Evolutionary conservation across 2,797 vertebrate species (phyloP).

Genomic region (Periophthalmus magnuspinnatus): DNA sequence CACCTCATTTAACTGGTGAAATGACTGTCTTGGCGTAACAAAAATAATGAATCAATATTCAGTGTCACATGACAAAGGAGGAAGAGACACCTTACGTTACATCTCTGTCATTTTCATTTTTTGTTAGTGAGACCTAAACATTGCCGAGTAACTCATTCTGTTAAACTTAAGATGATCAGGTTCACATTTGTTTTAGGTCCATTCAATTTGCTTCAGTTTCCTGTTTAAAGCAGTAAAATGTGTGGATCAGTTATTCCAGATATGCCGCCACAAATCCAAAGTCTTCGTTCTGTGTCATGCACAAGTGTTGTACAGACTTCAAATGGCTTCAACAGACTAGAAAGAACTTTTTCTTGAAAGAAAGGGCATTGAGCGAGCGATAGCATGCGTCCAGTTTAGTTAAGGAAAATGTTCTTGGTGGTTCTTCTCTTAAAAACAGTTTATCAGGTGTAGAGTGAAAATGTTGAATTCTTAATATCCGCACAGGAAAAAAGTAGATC

Average conservation of each 20-base stretch:
- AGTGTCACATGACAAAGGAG: conserved; percentile 79
- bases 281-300: conserved; percentile 23
- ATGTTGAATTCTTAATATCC: conserved; percentile 33
- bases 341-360: conserved; percentile 8
- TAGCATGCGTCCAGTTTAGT: conserved; percentile 25
- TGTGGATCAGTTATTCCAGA: conserved; percentile 66
- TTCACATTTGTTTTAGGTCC: conserved; percentile 63
- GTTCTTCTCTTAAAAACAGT: conserved; percentile 9
- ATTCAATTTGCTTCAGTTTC: conserved; percentile 38
- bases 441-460: conserved; percentile 26
- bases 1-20: conserved; percentile 93
- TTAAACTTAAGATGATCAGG: conserved; percentile 25
- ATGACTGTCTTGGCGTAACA: conserved; percentile 62
- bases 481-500: conserved; percentile 53
- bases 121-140: conserved; percentile 63
- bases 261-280: conserved; percentile 28
- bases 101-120: conserved; percentile 68
- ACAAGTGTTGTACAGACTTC: conserved; percentile 17
- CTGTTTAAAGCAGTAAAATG: conserved; percentile 31
- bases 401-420: conserved; percentile 6
- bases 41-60: conserved; percentile 61
- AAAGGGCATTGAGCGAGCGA: conserved; percentile 14
- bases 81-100: conserved; percentile 67
- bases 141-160: conserved; percentile 55
- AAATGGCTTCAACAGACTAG: conserved; percentile 19